phyloP scores from a whole-genome alignment of 2,113 vertebrate species.

The Vimba vimba region DNA sequence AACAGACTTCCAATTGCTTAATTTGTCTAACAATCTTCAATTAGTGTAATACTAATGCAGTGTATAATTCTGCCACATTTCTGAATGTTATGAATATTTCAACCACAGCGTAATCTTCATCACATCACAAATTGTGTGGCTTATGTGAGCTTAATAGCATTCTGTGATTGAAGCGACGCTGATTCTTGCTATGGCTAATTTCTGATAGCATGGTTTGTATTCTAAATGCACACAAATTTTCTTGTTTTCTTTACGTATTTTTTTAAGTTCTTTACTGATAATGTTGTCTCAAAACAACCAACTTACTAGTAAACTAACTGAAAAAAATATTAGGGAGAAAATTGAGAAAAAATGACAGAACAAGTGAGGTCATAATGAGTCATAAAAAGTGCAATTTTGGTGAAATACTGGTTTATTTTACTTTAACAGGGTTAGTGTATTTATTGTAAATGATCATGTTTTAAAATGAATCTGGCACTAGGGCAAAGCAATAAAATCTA shows the following conservation, averaged over 20 bases:
- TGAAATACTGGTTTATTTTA: not conserved
- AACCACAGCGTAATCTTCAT: not conserved
- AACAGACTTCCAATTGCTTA: not conserved
- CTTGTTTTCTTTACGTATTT: too few species aligned
- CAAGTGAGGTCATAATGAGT: not conserved
- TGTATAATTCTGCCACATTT: not conserved
- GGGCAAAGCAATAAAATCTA: not conserved
- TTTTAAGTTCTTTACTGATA: not conserved
- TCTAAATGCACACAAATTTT: too few species aligned
- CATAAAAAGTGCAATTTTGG: not conserved
- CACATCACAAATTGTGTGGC: not conserved
- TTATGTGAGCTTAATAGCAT: too few species aligned
- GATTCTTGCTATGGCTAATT: too few species aligned
- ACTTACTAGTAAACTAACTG: not conserved
- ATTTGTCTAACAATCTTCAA: not conserved
- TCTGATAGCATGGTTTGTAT: too few species aligned
- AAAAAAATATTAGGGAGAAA: not conserved
- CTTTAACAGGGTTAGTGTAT: not conserved
- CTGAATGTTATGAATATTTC: not conserved
- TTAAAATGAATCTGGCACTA: not conserved
- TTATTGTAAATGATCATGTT: not conserved
- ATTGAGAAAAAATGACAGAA: not conserved
- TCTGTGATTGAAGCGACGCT: too few species aligned
- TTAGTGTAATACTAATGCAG: not conserved
- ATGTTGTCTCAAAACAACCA: not conserved